Percentiles rank a stretch among this genome's conserved stretches.
Evolutionary conservation across 1,140 invertebrate genomes (phyloP).

Genomic region (Anastrepha obliqua): DNA sequence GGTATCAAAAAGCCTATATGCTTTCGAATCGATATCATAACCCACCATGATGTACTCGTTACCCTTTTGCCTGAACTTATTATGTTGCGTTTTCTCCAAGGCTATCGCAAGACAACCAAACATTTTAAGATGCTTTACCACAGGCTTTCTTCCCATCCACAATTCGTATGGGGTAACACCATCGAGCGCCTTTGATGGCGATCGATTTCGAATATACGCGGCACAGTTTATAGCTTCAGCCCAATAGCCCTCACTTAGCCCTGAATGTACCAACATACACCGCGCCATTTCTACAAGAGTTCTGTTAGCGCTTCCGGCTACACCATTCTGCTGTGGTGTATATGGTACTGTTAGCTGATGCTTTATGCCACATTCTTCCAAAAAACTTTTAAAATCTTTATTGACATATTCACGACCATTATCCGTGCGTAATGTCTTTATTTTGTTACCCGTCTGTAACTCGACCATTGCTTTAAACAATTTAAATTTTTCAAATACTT

Average conservation of each 20-base stretch:
- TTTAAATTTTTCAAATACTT: constrained; percentile 55
- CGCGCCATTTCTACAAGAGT: constrained; percentile 64
- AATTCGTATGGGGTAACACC: constrained; percentile 69
- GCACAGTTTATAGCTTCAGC: constrained; percentile 62
- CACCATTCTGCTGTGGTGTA: constrained; percentile 70
- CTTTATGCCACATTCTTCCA: constrained; percentile 57
- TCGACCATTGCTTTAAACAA: constrained; percentile 59
- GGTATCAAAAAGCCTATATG: constrained; percentile 69
- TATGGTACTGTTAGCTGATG: constrained; percentile 63
- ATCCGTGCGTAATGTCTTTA: constrained; percentile 64
- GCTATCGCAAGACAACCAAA: constrained; percentile 69
- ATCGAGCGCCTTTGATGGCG: constrained; percentile 57
- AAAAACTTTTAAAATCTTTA: constrained; percentile 49
- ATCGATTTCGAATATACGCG: constrained; percentile 60
- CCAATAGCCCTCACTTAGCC: constrained; percentile 63
- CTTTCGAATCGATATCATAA: constrained; percentile 71
- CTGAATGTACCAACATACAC: constrained; percentile 71
- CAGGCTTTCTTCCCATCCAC: constrained; percentile 68
- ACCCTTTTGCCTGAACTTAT: constrained; percentile 69
- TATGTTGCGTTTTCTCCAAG: constrained; percentile 68
- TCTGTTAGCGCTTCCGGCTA: constrained; percentile 63
- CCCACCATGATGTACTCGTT: constrained; percentile 73
- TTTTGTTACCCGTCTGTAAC: constrained; percentile 59
- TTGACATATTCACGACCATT: constrained; percentile 61
- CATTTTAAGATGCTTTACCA: constrained; percentile 65